Conservation (phyloP, 2,888 invertebrate genomes). For the Sphinx pinastri region DNA sequence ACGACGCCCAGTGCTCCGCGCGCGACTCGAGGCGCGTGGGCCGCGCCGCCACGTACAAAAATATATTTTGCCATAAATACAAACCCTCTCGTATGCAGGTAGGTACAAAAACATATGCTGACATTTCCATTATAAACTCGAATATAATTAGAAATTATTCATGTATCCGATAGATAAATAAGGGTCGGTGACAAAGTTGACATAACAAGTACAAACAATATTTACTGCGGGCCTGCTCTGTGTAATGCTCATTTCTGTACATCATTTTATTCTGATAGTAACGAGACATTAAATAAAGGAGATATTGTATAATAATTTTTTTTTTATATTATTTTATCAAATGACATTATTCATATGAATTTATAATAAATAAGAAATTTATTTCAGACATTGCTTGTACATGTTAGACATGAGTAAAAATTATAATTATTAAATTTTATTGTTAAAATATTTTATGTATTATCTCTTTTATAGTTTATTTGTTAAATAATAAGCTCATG, state of each 20-base stretch:
- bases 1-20: conserved; percentile 1
- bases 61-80: conserved; percentile 41
- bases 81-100: conserved; percentile 39
- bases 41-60: conserved; percentile 31
- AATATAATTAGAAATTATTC: conserved; percentile 63
- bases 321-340: neutral
- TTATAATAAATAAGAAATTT: conserved; percentile 8
- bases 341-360: conserved; percentile 5
- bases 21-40: neutral
- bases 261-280: neutral
- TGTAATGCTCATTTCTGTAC: neutral
- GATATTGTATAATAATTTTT: conserved; percentile 46
- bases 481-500: conserved; percentile 2
- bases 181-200: conserved; percentile 46
- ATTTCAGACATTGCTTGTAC: conserved; percentile 1
- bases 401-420: conserved; percentile 13
- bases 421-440: neutral
- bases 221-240: neutral
- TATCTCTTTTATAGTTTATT: conserved; percentile 13
- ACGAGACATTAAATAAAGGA: neutral
- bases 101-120: conserved; percentile 43
- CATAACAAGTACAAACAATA: conserved; percentile 54
- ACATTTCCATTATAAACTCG: conserved; percentile 49
- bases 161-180: conserved; percentile 62
- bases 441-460: neutral